A percentile compares a stretch with the other conserved stretches of the same genome.
These are phyloP conservation scores for Stenoptilia bipunctidactyla DNA, from an alignment of 2,888 invertebrate genomes.

Conservation along the genomic window DNA sequence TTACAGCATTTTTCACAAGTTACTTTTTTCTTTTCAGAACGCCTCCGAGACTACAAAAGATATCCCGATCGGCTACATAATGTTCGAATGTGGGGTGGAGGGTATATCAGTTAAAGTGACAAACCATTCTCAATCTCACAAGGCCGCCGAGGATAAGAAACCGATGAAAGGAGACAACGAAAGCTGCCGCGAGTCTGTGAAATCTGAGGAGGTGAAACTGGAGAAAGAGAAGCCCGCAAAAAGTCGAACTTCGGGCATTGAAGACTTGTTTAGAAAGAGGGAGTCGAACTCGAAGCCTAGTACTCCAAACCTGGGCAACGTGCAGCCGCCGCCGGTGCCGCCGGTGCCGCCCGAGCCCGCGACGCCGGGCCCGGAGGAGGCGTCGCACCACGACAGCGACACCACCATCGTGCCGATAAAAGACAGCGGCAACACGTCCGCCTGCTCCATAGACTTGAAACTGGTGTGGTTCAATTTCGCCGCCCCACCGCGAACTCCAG, in stretches of 20 bases:
- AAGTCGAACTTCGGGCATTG: conserved; percentile 49
- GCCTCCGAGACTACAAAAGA: conserved; percentile 68
- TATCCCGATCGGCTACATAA: conserved; percentile 88
- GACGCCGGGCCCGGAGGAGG: conserved; percentile 50
- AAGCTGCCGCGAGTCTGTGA: conserved; percentile 57
- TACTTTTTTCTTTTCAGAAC: conserved; percentile 38
- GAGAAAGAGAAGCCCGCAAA: conserved; percentile 43
- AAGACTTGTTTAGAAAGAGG: conserved; percentile 60
- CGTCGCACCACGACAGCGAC: conserved; percentile 37
- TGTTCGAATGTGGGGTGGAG: conserved; percentile 97
- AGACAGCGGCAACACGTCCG: conserved; percentile 83
- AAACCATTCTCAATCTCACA: conserved; percentile 83
- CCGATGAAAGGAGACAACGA: conserved; percentile 39
- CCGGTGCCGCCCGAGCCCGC: conserved; percentile 32
- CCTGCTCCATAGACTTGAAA: conserved; percentile 89
- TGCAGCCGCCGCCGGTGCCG: conserved; percentile 32
- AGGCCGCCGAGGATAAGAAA: conserved; percentile 75
- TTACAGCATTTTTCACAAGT: conserved; percentile 7
- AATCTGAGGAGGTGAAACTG: conserved; percentile 57
- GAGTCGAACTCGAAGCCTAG: conserved; percentile 73
- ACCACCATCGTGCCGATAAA: conserved; percentile 62
- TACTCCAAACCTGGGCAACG: conserved; percentile 65
- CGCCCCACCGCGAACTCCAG: conserved; percentile 94
- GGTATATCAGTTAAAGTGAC: conserved; percentile 84
- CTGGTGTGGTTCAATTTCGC: conserved; percentile 98